Evolutionary conservation across 2,113 vertebrate genomes (phyloP).

Genomic region (Brevimyrus niger): DNA sequence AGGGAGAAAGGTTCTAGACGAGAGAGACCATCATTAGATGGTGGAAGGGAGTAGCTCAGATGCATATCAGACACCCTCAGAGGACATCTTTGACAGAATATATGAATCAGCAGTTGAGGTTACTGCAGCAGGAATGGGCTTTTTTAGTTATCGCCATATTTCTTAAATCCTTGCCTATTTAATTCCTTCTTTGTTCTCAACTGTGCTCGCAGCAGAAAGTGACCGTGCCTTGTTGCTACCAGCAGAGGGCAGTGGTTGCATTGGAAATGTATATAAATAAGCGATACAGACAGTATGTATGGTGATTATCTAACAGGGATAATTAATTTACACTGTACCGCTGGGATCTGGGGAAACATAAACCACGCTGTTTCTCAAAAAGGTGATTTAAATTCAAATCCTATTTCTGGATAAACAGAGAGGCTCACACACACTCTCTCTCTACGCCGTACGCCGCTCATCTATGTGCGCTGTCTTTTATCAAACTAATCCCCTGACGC

Average conservation of each 20-base stretch:
- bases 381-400: conserved; percentile 10
- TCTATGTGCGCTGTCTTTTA: conserved; percentile 19
- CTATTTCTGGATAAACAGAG: neutral
- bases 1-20: neutral
- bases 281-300: neutral
- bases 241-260: conserved; percentile 59
- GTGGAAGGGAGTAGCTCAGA: neutral
- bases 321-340: conserved; percentile 17
- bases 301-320: conserved; percentile 20
- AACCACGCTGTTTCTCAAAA: conserved; percentile 14
- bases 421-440: neutral
- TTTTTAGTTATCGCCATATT: neutral
- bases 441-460: neutral
- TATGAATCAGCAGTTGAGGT: neutral
- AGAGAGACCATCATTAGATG: neutral
- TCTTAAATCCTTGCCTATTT: neutral
- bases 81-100: neutral
- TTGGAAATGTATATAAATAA: conserved; percentile 23
- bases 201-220: neutral
- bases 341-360: neutral
- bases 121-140: neutral
- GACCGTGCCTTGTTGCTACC: conserved; percentile 14
- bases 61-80: neutral
- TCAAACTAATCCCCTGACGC: conserved; percentile 22
- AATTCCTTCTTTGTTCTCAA: neutral